Evolutionary conservation across 1,140 invertebrate genomes (phyloP).

Genomic region (Neocloeon triangulifer): DNA sequence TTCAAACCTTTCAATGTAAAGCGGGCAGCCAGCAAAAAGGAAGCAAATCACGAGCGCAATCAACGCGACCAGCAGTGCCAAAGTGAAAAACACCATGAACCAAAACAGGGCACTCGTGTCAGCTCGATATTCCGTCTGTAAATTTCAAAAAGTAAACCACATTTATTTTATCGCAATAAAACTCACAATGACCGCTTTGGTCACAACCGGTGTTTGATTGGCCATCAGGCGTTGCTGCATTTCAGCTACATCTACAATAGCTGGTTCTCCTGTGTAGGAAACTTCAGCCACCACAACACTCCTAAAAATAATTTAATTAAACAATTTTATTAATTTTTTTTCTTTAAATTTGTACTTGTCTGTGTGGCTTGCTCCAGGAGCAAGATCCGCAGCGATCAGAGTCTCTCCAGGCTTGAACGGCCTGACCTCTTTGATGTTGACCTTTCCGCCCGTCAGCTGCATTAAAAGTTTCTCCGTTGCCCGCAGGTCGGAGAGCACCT

Average conservation of each 20-base stretch:
- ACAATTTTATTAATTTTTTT: slow-evolving; percentile 6
- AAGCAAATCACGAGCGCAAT: slow-evolving; percentile 51
- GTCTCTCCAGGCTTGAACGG: slow-evolving; percentile 30
- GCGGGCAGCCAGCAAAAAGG: slow-evolving; percentile 54
- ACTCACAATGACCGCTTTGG: slow-evolving; percentile 9
- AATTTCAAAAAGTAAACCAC: slow-evolving; percentile 5
- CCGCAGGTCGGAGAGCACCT: slow-evolving; percentile 31
- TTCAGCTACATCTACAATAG: slow-evolving; percentile 39
- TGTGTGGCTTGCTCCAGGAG: slow-evolving; percentile 11
- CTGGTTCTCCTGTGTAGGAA: slow-evolving; percentile 32
- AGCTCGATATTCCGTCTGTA: slow-evolving; percentile 40
- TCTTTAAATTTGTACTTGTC: slow-evolving; percentile 4
- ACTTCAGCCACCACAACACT: slow-evolving; percentile 54
- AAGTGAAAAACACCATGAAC: slow-evolving; percentile 46
- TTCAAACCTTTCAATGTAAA: slow-evolving; percentile 29
- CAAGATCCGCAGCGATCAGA: slow-evolving; percentile 21
- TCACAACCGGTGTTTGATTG: slow-evolving; percentile 17
- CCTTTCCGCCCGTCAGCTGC: slow-evolving; percentile 48
- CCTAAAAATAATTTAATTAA: slow-evolving; percentile 19
- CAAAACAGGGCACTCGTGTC: slow-evolving; percentile 49
- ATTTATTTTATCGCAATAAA: too few species aligned
- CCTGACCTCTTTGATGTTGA: slow-evolving; percentile 45
- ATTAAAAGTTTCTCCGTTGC: slow-evolving; percentile 47
- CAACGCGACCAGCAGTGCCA: slow-evolving; percentile 42
- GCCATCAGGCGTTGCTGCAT: slow-evolving; percentile 32